phyloP scores from a whole-genome alignment of 2,113 vertebrate genomes.

The Seriola dumerili region DNA sequence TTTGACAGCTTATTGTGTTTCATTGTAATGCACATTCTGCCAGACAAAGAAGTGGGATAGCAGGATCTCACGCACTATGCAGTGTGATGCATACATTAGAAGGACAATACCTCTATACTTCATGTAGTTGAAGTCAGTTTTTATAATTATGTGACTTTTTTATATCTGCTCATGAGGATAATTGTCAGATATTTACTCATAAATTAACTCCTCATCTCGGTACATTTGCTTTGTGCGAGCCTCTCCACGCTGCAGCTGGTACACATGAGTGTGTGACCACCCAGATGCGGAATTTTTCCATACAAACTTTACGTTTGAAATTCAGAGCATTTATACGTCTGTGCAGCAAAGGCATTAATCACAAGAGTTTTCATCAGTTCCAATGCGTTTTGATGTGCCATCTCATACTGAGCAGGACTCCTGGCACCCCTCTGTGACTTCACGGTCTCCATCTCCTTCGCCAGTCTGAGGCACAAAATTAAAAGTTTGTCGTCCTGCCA shows the following conservation, averaged over 20 bases:
- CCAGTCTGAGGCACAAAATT: conserved; percentile 51
- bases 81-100: conserved; percentile 5
- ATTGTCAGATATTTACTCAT: conserved; percentile 3
- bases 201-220: not conserved
- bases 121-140: not conserved
- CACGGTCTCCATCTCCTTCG: conserved; percentile 42
- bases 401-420: conserved; percentile 55
- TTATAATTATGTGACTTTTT: not conserved
- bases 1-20: conserved; percentile 22
- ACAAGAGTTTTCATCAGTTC: conserved; percentile 36
- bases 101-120: not conserved
- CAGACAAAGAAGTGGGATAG: conserved; percentile 16
- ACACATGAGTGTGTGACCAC: conserved; percentile 48
- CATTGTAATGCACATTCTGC: conserved; percentile 11
- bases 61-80: not conserved
- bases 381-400: conserved; percentile 61
- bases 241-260: conserved; percentile 32
- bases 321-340: conserved; percentile 30
- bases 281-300: conserved; percentile 44
- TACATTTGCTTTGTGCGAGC: conserved; percentile 41
- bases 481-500: conserved; percentile 72
- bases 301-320: conserved; percentile 46
- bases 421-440: conserved; percentile 65
- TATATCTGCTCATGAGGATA: not conserved
- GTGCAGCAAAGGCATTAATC: conserved; percentile 52